phyloP scores from a whole-genome alignment of 2,113 vertebrate species.

The Orthonyx spaldingii region DNA sequence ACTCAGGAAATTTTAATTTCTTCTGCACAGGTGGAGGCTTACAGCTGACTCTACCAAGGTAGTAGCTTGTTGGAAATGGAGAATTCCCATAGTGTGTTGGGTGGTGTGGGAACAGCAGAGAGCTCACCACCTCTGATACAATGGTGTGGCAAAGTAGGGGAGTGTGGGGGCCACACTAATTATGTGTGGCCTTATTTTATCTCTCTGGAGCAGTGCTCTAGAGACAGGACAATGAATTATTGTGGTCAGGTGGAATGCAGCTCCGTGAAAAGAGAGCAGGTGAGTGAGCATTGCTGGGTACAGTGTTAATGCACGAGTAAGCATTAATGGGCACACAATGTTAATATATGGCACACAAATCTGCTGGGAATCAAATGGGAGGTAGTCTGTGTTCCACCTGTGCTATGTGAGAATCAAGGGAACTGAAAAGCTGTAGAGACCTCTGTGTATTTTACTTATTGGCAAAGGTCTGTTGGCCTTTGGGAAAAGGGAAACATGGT shows the following conservation, averaged over 20 bases:
- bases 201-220: neutral
- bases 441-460: neutral
- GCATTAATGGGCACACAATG: neutral
- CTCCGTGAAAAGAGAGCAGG: neutral
- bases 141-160: neutral
- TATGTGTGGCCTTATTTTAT: neutral
- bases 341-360: neutral
- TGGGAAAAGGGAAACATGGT: neutral
- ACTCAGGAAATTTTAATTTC: neutral
- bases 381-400: neutral
- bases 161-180: neutral
- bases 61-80: neutral
- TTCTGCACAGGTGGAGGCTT: neutral
- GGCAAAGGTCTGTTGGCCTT: neutral
- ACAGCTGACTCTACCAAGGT: neutral
- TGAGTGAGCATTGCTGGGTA: neutral
- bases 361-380: neutral
- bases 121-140: fast-evolving
- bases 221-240: neutral
- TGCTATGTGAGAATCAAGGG: neutral
- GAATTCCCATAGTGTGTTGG: neutral
- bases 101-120: neutral
- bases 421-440: neutral
- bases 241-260: neutral
- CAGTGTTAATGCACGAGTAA: neutral